These are phyloP conservation scores for Chrysocyon brachyurus DNA, from an alignment of 2,797 vertebrate genomes.

Conservation along the genomic window DNA sequence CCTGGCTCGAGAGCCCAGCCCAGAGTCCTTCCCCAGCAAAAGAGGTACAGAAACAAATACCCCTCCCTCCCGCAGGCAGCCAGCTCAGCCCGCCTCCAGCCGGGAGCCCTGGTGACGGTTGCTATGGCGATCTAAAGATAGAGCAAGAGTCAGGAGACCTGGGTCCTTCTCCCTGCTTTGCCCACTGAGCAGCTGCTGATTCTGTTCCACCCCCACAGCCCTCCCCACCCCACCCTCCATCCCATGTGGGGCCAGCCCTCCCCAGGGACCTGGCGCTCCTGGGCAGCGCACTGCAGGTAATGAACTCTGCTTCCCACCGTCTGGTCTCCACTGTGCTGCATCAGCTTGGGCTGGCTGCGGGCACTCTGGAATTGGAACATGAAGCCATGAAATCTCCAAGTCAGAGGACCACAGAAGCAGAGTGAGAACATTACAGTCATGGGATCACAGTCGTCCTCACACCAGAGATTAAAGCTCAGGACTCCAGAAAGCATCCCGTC, in stretches of 20 bases:
- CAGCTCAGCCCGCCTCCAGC: constrained; percentile 44
- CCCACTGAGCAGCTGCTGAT: constrained; percentile 65
- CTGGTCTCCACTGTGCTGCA: neutral
- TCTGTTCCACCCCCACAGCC: neutral
- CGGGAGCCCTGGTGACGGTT: constrained; percentile 74
- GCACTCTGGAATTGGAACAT: neutral
- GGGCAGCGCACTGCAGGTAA: constrained; percentile 5
- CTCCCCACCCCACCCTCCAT: neutral
- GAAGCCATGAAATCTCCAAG: neutral
- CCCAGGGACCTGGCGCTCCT: constrained; percentile 15
- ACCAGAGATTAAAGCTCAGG: neutral
- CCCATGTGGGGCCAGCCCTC: neutral
- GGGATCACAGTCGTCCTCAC: neutral
- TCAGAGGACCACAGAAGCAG: neutral
- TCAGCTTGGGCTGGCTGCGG: neutral
- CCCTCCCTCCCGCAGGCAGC: constrained; percentile 62
- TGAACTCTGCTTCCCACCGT: constrained; percentile 41
- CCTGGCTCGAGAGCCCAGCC: constrained; percentile 43
- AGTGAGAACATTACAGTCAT: neutral
- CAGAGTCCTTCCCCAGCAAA: constrained; percentile 62
- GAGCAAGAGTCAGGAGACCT: constrained; percentile 77
- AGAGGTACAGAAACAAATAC: neutral
- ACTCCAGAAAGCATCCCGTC: neutral
- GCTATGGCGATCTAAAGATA: constrained; percentile 83
- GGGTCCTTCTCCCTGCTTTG: constrained; percentile 79